Base-by-base conservation (phyloP, 2,888 invertebrate species). In the Apocheima hispidaria region DNA sequence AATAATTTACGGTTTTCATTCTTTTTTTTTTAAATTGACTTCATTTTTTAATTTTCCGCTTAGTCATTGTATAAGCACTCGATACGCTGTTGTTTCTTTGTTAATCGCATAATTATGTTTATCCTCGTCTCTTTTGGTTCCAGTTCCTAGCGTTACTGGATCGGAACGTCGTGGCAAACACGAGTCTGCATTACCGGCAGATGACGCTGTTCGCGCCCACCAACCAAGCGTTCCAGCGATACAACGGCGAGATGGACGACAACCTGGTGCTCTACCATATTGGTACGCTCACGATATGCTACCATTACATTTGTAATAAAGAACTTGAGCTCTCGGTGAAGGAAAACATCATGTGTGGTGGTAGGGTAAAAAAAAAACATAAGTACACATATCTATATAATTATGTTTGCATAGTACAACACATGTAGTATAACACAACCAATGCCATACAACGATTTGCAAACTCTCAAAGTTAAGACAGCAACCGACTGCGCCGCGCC, bases 161-260 rank as follows among this genome's bases (percentile, higher is more conserved):
- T 76, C 93, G 95, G 65, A 96, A 96, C 84, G 93, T 93, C 56
- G 92, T 96, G 50, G 96, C 96, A 38, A 97, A 96, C 79, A 93
- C 94, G 44, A 95, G 96, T 16, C 89, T 98, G 46, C 93, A 95
- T 75, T 94, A 94, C 81, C 94, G 97, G 67, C 95, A 96, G 79
- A 95, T 96, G 80, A 98, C 98, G n/a, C 92, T 98, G 61, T 98
- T 98, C 79, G 98, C 97, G 55, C 98, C 98, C 9, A 97, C 96
- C 67, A 97, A 98, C 88, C 94, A 95, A 70, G 98, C 98, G 60
- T 97, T 98, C 90, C 96, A 96, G 88, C 94, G 94, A 65, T 95
- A 95, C 86, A 93, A 92, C 65, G 94, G 93, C 1, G 93, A 93
- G 63, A 89, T 92, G 78, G 93, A 94, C 58, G 94, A 94, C 66